These are phyloP conservation scores for Sabatieria punctata DNA, from an alignment of 2,888 invertebrate species.

Conservation along the genomic window DNA sequence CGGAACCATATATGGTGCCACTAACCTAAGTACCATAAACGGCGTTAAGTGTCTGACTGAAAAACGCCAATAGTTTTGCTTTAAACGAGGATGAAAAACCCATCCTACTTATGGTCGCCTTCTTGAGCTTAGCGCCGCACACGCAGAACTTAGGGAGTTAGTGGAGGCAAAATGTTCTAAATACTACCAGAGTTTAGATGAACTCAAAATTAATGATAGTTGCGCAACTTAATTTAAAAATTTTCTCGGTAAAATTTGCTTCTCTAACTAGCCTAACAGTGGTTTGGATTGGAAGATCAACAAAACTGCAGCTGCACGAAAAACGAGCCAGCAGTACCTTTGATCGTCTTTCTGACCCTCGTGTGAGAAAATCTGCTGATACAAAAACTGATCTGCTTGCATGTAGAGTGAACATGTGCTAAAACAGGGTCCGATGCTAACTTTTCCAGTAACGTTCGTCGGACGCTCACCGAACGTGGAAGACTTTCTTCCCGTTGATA, in stretches of 20 bases:
- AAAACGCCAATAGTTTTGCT: too few relatives aligned
- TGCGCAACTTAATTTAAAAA: background rate
- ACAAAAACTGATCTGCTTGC: conserved; percentile 93
- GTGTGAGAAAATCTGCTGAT: conserved; percentile 68
- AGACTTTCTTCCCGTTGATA: background rate
- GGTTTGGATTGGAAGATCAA: conserved; percentile 1
- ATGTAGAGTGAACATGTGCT: conserved; percentile 79
- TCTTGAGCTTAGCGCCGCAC: too few relatives aligned
- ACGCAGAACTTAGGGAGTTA: too few relatives aligned
- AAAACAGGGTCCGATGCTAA: background rate
- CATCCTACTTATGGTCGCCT: too few relatives aligned
- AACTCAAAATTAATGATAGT: background rate
- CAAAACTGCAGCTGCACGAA: background rate
- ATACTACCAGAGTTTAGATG: too few relatives aligned
- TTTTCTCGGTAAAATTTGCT: background rate
- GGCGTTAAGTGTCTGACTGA: too few relatives aligned
- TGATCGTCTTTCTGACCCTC: conserved; percentile 19
- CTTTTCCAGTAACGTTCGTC: background rate
- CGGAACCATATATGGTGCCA: too few relatives aligned
- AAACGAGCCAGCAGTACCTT: conserved; percentile 26
- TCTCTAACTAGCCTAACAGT: background rate
- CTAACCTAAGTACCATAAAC: too few relatives aligned
- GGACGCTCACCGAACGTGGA: background rate
- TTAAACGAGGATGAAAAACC: too few relatives aligned
- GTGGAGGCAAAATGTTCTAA: too few relatives aligned